These are phyloP conservation scores for Rhabditophanes sp. DNA, from an alignment of 2,888 invertebrate genomes.

Conservation along the genomic window DNA sequence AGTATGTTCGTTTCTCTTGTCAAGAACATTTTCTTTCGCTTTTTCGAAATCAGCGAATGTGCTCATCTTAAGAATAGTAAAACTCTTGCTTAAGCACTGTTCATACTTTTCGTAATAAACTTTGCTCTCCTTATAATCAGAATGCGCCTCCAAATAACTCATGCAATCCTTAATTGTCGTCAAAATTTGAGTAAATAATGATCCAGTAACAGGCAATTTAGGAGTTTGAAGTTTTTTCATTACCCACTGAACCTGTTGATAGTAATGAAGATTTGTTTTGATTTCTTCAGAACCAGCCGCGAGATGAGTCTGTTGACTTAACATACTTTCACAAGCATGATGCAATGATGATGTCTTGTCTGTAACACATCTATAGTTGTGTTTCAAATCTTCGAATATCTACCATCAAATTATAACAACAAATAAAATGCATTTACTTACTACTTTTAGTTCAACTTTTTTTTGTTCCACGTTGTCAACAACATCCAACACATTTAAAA, in stretches of 20 bases:
- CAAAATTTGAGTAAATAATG: constrained; percentile 35
- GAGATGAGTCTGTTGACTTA: constrained; percentile 36
- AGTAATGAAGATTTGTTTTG: constrained; percentile 38
- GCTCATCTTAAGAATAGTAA: constrained; percentile 36
- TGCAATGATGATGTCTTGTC: constrained; percentile 36
- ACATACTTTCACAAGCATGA: constrained; percentile 39
- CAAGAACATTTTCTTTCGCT: constrained; percentile 25
- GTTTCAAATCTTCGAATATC: constrained; percentile 25
- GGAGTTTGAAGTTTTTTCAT: constrained; percentile 37
- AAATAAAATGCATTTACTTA: too few species aligned
- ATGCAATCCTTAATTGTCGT: constrained; percentile 39
- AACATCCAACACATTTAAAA: too few species aligned
- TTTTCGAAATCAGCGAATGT: constrained; percentile 32
- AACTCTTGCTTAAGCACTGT: constrained; percentile 39
- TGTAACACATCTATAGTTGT: constrained; percentile 30
- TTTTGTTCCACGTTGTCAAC: too few species aligned
- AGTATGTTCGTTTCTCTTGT: not conserved
- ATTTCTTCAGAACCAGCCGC: constrained; percentile 38
- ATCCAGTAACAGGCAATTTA: constrained; percentile 31
- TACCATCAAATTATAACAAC: too few species aligned
- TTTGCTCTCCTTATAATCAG: constrained; percentile 31
- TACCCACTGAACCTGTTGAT: constrained; percentile 38
- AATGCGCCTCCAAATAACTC: constrained; percentile 25
- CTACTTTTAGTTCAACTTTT: too few species aligned
- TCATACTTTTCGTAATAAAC: constrained; percentile 31